A percentile compares a stretch with the other conserved stretches of the same genome.
phyloP scores from a whole-genome alignment of 2,888 invertebrate species.

The Lasiommata megera region DNA sequence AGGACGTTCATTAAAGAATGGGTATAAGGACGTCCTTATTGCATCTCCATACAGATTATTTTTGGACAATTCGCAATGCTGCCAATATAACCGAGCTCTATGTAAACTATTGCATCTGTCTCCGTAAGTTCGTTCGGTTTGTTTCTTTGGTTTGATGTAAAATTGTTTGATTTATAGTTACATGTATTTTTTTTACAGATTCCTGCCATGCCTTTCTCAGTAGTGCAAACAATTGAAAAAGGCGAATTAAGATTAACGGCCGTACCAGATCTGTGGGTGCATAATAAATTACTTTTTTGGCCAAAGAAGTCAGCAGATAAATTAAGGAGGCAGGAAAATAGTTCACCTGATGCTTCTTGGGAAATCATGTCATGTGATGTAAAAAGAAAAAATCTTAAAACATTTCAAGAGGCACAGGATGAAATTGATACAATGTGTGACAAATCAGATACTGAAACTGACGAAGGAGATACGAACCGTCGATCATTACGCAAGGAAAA shows the following conservation, averaged over 20 bases:
- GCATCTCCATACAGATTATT: background rate
- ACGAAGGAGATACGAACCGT: no score
- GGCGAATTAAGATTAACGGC: no score
- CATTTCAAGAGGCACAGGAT: no score
- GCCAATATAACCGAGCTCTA: background rate
- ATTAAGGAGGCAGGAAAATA: background rate
- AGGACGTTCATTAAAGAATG: conserved; percentile 1
- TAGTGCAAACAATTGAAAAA: no score
- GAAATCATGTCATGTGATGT: background rate
- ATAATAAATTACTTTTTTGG: no score
- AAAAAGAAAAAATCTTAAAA: no score
- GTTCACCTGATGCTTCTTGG: conserved; percentile 1
- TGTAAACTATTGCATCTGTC: background rate
- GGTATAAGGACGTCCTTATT: background rate
- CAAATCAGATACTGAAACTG: no score
- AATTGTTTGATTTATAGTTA: background rate
- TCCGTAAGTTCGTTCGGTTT: background rate
- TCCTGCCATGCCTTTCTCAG: no score
- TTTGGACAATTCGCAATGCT: conserved; percentile 1
- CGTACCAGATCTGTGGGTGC: no score
- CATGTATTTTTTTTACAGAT: background rate
- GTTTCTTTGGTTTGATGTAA: conserved; percentile 1
- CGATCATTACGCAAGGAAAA: background rate
- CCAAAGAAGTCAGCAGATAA: no score
- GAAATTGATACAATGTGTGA: no score